Conservation (phyloP, 2,888 invertebrate genomes). For the Limnephilus lunatus region DNA sequence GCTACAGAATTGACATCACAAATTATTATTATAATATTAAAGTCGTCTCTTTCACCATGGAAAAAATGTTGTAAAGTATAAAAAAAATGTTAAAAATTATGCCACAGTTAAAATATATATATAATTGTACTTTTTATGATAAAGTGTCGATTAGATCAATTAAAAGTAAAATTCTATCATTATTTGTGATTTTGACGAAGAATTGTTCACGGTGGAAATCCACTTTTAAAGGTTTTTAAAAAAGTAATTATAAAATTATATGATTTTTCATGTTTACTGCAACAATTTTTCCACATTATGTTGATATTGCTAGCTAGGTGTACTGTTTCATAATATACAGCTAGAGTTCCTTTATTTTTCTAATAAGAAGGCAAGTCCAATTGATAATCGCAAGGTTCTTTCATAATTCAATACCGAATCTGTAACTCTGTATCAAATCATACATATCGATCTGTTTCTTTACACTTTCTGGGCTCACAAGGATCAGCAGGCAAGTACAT, state of each 20-base stretch:
- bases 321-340: too few relatives aligned
- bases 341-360: too few relatives aligned
- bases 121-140: background rate
- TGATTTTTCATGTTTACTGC: too few relatives aligned
- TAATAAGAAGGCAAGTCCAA: background rate
- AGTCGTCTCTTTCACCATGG: too few relatives aligned
- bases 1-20: background rate
- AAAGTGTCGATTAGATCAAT: background rate
- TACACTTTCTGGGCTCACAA: conserved; percentile 68
- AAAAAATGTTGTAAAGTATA: background rate
- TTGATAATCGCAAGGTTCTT: background rate
- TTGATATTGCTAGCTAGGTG: background rate
- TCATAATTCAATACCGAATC: conserved; percentile 67
- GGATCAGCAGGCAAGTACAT: conserved; percentile 70
- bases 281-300: background rate
- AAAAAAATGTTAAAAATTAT: background rate
- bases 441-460: conserved; percentile 68
- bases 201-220: too few relatives aligned
- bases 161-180: too few relatives aligned
- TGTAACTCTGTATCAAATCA: conserved; percentile 68
- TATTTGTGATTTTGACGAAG: too few relatives aligned
- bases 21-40: background rate
- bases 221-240: too few relatives aligned
- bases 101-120: background rate
- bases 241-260: too few relatives aligned